Evolutionary conservation across 2,113 vertebrate species (phyloP), one percentile per base, ranked within the genome.

Genomic region (Nibea albiflora): DNA sequence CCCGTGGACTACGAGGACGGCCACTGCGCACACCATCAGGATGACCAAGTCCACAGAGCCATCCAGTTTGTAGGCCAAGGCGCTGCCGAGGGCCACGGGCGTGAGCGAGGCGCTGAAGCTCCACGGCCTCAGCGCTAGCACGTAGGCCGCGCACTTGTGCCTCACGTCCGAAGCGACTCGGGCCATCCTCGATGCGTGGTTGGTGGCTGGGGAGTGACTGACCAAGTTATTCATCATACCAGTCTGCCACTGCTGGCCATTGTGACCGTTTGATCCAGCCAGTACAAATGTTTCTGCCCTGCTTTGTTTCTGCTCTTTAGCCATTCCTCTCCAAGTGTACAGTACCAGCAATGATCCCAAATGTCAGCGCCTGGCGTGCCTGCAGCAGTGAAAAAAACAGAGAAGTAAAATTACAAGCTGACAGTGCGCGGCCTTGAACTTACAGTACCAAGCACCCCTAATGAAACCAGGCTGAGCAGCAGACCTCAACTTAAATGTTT

Each of bases 31-130:
- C 2, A 98, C 97, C 91, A 98, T 5, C 58, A 98, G 79, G 5
- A 99, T 89, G 15, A 97, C 81, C 0, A 96, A 93, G 83, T 99
- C 96, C 60, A 99, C 92, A 0, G 94, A 85, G 22, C 98, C 98
- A n/a, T 97, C 95, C 12, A 96, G 95, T 20, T 97, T 96, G 91
- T 98, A 99, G 0, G 98, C 98, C 80, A 99, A 90, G 1, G 97
- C 97, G 15, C 96, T 97, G 82, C 98, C 98, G 44, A 99, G 95
- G 2, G 97, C 97, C 88, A 99, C 98, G 0, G 98, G 98, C 0
- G 95, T 99, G 31, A 99, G 97, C 0, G 98, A 99, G 22, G 98
- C 96, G 0, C 98, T 99, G 92, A 99, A 99, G 68, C 98, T 99
- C 98, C 98, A 99, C 0, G 98, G 98, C 1, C 98, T 92, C 70